Conservation (phyloP, 1,140 invertebrate genomes). For the Drosophila pectinifera region DNA sequence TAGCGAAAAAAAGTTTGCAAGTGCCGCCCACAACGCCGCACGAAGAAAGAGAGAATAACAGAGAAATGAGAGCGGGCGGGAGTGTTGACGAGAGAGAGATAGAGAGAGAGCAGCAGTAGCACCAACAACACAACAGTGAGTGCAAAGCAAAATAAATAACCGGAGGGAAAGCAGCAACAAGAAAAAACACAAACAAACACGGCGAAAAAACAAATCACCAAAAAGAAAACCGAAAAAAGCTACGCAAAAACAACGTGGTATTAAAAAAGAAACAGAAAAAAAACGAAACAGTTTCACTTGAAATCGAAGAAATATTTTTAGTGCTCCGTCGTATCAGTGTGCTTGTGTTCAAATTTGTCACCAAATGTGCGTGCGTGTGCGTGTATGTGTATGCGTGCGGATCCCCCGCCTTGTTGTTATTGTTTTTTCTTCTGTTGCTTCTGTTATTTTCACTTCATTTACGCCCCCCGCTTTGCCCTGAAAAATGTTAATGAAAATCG, state of each 20-base stretch:
- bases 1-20: slow-evolving; percentile 52
- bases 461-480: slow-evolving; percentile 44
- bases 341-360: slow-evolving; percentile 22
- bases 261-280: slow-evolving; percentile 19
- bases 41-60: slow-evolving; percentile 15
- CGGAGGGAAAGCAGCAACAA: slow-evolving; percentile 43
- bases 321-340: slow-evolving; percentile 20
- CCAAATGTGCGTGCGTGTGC: slow-evolving; percentile 15
- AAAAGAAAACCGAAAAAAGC: slow-evolving; percentile 30
- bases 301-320: slow-evolving; percentile 43
- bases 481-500: slow-evolving; percentile 16
- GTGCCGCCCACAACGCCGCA: slow-evolving; percentile 51
- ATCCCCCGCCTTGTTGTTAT: slow-evolving; percentile 29
- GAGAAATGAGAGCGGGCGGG: slow-evolving; percentile 3
- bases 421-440: slow-evolving; percentile 21
- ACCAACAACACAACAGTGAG: slow-evolving; percentile 55
- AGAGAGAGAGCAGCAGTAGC: slow-evolving; percentile 19
- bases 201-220: slow-evolving; percentile 23
- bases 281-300: slow-evolving; percentile 25
- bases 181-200: slow-evolving; percentile 30
- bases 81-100: slow-evolving; percentile 5
- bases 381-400: slow-evolving; percentile 29
- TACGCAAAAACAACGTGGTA: slow-evolving; percentile 32
- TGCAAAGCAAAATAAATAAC: slow-evolving; percentile 55
- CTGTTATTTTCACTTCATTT: slow-evolving; percentile 29